Evolutionary conservation across 2,113 vertebrate genomes (phyloP).

Genomic region (Corynorhinus townsendii): DNA sequence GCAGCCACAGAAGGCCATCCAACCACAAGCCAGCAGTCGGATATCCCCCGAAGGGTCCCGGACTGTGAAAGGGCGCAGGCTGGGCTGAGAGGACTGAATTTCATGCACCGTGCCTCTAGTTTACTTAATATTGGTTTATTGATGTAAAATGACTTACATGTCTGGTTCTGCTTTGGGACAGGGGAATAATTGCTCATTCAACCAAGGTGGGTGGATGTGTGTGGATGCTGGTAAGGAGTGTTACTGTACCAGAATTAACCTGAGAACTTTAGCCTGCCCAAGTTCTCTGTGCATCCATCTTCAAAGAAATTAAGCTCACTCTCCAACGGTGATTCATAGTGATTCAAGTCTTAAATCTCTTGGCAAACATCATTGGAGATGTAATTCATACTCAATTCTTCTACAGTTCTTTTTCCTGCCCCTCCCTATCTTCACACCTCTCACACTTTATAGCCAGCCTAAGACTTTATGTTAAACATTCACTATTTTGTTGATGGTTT

Average conservation of each 20-base stretch:
- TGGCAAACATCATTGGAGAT: neutral
- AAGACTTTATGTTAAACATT: too few relatives aligned
- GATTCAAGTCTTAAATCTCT: neutral
- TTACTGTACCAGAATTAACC: neutral
- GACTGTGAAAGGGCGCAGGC: too few relatives aligned
- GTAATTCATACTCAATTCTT: neutral
- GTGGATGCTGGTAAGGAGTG: accelerated
- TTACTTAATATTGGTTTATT: neutral
- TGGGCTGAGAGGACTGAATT: too few relatives aligned
- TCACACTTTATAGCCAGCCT: neutral
- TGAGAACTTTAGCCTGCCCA: neutral
- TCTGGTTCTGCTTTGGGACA: neutral
- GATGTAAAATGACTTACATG: neutral
- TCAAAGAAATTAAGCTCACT: neutral
- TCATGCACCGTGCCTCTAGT: too few relatives aligned
- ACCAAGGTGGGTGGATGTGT: too few relatives aligned
- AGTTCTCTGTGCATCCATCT: neutral
- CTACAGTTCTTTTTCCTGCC: accelerated
- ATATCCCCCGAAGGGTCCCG: too few relatives aligned
- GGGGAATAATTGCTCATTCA: neutral
- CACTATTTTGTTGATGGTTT: too few relatives aligned
- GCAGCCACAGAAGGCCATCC: too few relatives aligned
- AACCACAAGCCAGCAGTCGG: too few relatives aligned
- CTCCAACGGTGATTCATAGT: neutral
- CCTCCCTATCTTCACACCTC: neutral